These are phyloP conservation scores for Gymnopithys bicolor DNA, from an alignment of 2,797 vertebrate genomes.

Conservation along the genomic window DNA sequence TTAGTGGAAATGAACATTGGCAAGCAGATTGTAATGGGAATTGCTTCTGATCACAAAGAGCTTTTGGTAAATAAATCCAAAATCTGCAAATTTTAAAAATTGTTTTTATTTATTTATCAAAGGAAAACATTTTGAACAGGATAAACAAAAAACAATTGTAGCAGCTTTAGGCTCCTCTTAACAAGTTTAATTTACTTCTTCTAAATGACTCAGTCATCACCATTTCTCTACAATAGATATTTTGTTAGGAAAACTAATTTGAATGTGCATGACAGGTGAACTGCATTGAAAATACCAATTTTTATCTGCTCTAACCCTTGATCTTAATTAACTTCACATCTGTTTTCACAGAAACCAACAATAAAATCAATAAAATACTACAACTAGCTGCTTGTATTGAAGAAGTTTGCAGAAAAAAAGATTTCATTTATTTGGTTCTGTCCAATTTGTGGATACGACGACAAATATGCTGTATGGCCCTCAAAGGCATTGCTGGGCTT, in stretches of 20 bases:
- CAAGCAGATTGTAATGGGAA: neutral
- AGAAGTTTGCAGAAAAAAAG: conserved; percentile 17
- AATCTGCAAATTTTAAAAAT: neutral
- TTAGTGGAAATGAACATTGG: neutral
- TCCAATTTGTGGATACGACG: neutral
- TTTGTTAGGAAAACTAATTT: conserved; percentile 70
- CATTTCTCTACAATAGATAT: conserved; percentile 41
- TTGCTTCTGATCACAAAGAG: neutral
- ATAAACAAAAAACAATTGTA: conserved; percentile 43
- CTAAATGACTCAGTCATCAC: conserved; percentile 53
- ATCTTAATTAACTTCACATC: conserved; percentile 76
- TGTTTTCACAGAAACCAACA: conserved; percentile 73
- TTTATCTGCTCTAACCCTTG: conserved; percentile 68
- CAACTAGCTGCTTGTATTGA: conserved; percentile 1
- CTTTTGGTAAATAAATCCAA: neutral
- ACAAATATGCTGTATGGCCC: neutral
- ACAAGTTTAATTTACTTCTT: conserved; percentile 65
- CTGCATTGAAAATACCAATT: conserved; percentile 69
- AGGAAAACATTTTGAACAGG: conserved; percentile 47
- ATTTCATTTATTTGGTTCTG: neutral
- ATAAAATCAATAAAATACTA: conserved; percentile 68
- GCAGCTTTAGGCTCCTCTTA: conserved; percentile 54
- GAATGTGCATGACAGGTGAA: conserved; percentile 73
- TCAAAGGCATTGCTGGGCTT: neutral
- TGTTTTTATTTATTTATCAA: conserved; percentile 54